Evolutionary conservation across 2,113 vertebrate species (phyloP).

Genomic region (Merops nubicus): DNA sequence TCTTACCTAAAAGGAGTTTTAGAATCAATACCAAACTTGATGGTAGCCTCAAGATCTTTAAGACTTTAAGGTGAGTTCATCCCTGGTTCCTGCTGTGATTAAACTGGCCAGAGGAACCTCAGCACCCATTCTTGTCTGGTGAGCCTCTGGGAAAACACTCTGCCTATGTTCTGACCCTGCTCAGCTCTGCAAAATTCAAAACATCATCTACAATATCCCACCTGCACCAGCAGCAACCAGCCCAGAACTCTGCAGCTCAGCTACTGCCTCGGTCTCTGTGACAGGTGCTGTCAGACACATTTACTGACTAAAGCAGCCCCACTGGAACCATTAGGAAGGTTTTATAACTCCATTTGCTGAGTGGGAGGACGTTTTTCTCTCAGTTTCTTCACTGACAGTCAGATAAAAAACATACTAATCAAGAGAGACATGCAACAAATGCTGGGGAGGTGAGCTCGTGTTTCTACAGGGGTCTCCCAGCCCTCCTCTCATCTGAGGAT

Average conservation of each 20-base stretch:
- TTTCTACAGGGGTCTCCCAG: neutral
- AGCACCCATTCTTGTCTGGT: neutral
- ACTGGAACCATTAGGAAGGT: constrained; percentile 28
- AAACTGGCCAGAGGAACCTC: neutral
- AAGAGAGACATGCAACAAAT: neutral
- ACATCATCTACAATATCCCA: neutral
- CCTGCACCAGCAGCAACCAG: constrained; percentile 52
- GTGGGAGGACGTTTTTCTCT: constrained; percentile 52
- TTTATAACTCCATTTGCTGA: constrained; percentile 42
- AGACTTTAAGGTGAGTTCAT: neutral
- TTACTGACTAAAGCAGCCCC: constrained; percentile 20
- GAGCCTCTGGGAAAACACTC: neutral
- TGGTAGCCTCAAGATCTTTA: neutral
- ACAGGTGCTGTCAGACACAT: constrained; percentile 60
- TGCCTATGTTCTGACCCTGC: neutral
- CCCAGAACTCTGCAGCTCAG: constrained; percentile 2
- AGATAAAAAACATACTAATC: constrained; percentile 7
- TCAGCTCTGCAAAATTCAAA: neutral
- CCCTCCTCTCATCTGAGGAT: neutral
- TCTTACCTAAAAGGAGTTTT: neutral
- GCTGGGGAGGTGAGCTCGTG: neutral
- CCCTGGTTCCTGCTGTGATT: neutral
- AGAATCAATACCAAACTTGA: neutral
- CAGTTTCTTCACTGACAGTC: neutral
- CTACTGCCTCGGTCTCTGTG: constrained; percentile 11